phyloP scores from a whole-genome alignment of 2,113 vertebrate genomes.

The Bubo scandiacus region DNA sequence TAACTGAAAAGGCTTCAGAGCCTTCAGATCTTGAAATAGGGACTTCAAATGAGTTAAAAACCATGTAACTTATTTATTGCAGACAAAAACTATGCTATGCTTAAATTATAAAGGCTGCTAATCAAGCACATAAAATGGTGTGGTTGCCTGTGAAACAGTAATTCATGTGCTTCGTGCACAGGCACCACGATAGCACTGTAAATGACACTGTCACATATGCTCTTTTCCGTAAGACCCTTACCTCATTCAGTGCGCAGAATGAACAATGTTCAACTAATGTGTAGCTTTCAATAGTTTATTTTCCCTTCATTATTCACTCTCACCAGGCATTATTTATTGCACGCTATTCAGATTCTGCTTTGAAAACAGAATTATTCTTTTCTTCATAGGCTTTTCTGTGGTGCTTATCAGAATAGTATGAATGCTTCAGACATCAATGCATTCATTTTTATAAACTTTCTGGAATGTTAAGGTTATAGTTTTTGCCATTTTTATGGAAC shows the following conservation, averaged over 20 bases:
- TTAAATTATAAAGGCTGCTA: constrained; percentile 36
- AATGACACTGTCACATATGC: constrained; percentile 39
- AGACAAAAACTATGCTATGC: constrained; percentile 19
- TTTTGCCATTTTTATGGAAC: not conserved
- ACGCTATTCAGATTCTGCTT: constrained; percentile 32
- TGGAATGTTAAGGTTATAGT: not conserved
- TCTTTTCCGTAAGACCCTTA: constrained; percentile 15
- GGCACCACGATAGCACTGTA: constrained; percentile 10
- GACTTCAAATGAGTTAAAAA: constrained; percentile 40
- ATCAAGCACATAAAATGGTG: constrained; percentile 34
- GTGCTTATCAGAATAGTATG: constrained; percentile 6
- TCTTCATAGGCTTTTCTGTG: constrained; percentile 37
- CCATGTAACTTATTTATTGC: constrained; percentile 44
- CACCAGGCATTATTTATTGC: constrained; percentile 59
- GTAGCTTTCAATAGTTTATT: constrained; percentile 51
- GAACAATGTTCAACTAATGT: constrained; percentile 33
- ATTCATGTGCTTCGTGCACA: constrained; percentile 1
- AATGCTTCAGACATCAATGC: not conserved
- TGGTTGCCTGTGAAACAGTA: constrained; percentile 47
- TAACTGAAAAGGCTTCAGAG: constrained; percentile 14
- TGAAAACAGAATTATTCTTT: constrained; percentile 60
- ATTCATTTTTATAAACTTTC: not conserved
- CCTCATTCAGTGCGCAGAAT: constrained; percentile 24
- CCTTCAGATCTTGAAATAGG: constrained; percentile 17
- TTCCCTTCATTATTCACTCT: constrained; percentile 47